A percentile compares a stretch with the other conserved stretches of the same genome.
phyloP scores from a whole-genome alignment of 1,140 invertebrate species.

The Lamellibrachia luymesi region DNA sequence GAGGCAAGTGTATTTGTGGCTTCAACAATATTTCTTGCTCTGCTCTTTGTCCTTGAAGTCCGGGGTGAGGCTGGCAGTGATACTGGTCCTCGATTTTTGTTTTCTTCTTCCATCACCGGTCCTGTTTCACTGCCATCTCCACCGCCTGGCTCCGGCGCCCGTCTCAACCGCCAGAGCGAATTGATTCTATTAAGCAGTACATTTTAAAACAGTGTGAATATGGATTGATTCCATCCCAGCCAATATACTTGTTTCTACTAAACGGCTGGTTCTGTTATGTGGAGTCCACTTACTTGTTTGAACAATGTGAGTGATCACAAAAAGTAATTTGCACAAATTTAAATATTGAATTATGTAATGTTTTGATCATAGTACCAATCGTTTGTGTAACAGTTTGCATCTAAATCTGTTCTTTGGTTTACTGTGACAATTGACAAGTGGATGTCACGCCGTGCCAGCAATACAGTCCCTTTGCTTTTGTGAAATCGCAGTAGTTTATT shows the following conservation, averaged over 20 bases:
- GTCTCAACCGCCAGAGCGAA: too few relatives aligned
- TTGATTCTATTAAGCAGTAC: too few relatives aligned
- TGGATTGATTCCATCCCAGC: too few relatives aligned
- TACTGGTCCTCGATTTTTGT: too few relatives aligned
- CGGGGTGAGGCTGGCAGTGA: too few relatives aligned
- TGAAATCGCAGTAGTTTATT: not conserved
- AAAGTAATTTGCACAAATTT: not conserved
- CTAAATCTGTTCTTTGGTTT: not conserved
- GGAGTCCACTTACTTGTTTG: not conserved
- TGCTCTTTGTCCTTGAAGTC: too few relatives aligned
- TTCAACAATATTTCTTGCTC: not conserved
- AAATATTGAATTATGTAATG: not conserved
- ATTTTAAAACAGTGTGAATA: too few relatives aligned
- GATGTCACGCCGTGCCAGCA: not conserved
- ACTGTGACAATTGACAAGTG: not conserved
- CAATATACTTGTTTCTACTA: too few relatives aligned
- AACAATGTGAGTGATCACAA: not conserved
- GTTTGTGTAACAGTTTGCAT: not conserved
- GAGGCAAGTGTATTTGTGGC: conserved; percentile 63
- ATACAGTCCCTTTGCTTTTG: too few relatives aligned
- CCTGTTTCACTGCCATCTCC: too few relatives aligned
- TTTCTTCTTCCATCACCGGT: too few relatives aligned
- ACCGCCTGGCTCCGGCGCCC: too few relatives aligned
- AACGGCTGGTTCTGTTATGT: not conserved
- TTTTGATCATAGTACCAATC: not conserved